These are phyloP conservation scores for Heliocidaris erythrogramma DNA, from an alignment of 35 echinoderm and acorn worm genomes.

Conservation along the genomic window DNA sequence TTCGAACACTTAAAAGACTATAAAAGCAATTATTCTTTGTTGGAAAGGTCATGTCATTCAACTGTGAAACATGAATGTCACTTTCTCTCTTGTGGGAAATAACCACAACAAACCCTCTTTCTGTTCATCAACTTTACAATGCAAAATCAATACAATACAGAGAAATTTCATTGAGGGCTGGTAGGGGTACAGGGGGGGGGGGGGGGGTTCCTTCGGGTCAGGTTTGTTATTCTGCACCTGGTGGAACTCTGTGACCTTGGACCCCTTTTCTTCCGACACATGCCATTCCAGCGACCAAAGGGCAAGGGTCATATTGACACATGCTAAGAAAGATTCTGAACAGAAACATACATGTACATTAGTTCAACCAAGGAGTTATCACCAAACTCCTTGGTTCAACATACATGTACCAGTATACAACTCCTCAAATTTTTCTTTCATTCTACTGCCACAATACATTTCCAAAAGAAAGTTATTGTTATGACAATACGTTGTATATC, in stretches of 20 bases:
- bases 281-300: not conserved
- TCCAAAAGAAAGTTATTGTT: too few species aligned
- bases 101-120: not conserved
- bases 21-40: not conserved
- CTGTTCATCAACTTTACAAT: not conserved
- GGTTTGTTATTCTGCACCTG: not conserved
- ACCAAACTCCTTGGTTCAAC: too few species aligned
- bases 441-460: too few species aligned
- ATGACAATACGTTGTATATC: too few species aligned
- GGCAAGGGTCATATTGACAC: not conserved
- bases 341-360: not conserved
- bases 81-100: not conserved
- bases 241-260: not conserved
- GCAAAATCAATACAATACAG: not conserved
- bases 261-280: not conserved
- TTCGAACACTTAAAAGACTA: too few species aligned
- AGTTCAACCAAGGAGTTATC: too few species aligned
- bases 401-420: too few species aligned
- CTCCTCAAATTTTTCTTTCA: too few species aligned
- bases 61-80: not conserved
- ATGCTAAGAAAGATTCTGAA: not conserved
- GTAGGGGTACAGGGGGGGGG: not conserved
- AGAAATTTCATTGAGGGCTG: not conserved
- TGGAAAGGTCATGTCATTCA: constrained; percentile 3
- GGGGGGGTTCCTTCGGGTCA: not conserved